A percentile compares a stretch with the other conserved stretches of the same genome.
phyloP scores from a whole-genome alignment of 1,140 invertebrate genomes.

The Mesaphorura yosii region DNA sequence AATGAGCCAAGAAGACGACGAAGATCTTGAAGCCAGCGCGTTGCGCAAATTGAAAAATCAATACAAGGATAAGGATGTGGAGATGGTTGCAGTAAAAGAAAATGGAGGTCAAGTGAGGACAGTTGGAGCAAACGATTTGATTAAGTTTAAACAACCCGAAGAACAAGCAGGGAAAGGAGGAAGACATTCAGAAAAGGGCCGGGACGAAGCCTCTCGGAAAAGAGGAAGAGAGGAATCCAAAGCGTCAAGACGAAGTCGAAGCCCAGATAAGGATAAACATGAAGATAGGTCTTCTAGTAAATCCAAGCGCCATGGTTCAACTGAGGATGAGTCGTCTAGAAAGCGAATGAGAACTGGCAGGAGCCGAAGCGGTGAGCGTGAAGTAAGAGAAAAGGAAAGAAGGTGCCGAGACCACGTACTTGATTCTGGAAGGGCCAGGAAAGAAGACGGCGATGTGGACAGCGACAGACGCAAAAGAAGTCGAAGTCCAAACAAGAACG shows the following conservation, averaged over 20 bases:
- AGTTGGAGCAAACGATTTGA: conserved; percentile 9
- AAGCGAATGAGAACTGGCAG: conserved; percentile 34
- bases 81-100: conserved; percentile 19
- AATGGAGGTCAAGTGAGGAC: conserved; percentile 6
- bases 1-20: conserved; percentile 32
- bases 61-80: conserved; percentile 2
- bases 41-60: conserved; percentile 9
- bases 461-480: conserved; percentile 3
- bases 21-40: conserved; percentile 35
- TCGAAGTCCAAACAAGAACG: no score
- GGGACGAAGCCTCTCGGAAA: conserved; percentile 35
- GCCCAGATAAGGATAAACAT: not conserved
- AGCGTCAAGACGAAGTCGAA: conserved; percentile 23
- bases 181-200: conserved; percentile 35
- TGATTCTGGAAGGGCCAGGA: conserved; percentile 4
- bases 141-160: conserved; percentile 11
- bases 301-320: conserved; percentile 32
- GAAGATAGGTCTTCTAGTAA: conserved; percentile 2
- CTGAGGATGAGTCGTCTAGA: conserved; percentile 29
- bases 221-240: conserved; percentile 33
- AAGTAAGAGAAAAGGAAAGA: conserved; percentile 35
- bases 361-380: conserved; percentile 39
- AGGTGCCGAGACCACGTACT: conserved; percentile 33
- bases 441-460: conserved; percentile 4
- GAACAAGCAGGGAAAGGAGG: conserved; percentile 11